These are phyloP conservation scores for Coleophora flavipennella DNA, from an alignment of 2,888 invertebrate species.

Conservation along the genomic window DNA sequence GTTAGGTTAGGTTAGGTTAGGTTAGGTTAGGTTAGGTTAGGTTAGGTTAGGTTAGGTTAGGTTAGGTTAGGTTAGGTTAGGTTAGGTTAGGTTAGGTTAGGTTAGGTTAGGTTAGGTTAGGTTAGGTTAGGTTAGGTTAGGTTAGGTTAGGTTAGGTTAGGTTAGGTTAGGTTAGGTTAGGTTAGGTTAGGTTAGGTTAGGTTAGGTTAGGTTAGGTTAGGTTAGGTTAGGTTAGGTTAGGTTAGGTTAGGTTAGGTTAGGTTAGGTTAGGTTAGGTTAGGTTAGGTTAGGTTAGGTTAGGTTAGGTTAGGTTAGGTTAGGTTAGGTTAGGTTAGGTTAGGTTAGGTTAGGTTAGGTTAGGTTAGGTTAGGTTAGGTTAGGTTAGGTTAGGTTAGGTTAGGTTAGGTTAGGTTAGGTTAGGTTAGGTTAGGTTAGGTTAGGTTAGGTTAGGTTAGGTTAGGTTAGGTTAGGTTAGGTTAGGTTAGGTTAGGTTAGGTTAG, in stretches of 20 bases:
- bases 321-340: constrained; percentile 14
- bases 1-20: too few relatives aligned
- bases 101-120: constrained; percentile 18
- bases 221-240: constrained; percentile 17
- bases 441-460: constrained; percentile 22
- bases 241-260: constrained; percentile 25
- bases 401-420: constrained; percentile 17
- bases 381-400: constrained; percentile 16
- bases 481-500: constrained; percentile 15
- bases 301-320: constrained; percentile 14
- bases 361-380: constrained; percentile 17
- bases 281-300: constrained; percentile 20
- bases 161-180: constrained; percentile 17
- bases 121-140: constrained; percentile 18
- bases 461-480: constrained; percentile 20
- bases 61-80: constrained; percentile 14
- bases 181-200: constrained; percentile 15
- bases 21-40: too few relatives aligned
- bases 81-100: constrained; percentile 20
- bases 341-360: constrained; percentile 17
- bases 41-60: too few relatives aligned
- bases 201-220: constrained; percentile 14
- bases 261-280: constrained; percentile 22
- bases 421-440: constrained; percentile 20
- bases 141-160: constrained; percentile 17